Conservation (phyloP, 92 coral and sea anemone species). For the Porites cylindrica region DNA sequence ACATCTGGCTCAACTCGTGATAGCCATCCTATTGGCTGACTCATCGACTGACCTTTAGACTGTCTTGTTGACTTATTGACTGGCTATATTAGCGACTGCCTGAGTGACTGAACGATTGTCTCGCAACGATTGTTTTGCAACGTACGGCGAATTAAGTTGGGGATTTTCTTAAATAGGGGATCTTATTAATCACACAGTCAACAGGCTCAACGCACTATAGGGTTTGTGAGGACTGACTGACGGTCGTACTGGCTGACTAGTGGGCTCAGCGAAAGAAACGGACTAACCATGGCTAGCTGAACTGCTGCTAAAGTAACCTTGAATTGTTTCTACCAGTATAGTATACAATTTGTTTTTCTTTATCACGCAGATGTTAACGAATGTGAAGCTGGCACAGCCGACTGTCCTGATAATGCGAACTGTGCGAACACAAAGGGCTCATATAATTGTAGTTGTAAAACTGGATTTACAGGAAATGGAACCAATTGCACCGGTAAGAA, state of each 20-base stretch:
- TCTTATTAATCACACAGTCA: too few species aligned
- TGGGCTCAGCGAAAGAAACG: too few species aligned
- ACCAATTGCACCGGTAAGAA: slow-evolving; percentile 43
- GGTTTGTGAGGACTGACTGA: not conserved
- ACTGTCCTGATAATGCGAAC: slow-evolving; percentile 5
- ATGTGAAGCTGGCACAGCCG: slow-evolving; percentile 9
- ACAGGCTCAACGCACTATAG: too few species aligned
- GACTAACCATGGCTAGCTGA: not conserved
- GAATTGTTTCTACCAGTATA: not conserved
- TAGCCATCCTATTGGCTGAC: not conserved
- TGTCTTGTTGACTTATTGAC: not conserved
- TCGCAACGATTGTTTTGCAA: too few species aligned
- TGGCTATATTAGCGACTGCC: not conserved
- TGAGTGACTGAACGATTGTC: not conserved
- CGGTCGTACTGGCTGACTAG: not conserved
- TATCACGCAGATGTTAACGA: not conserved
- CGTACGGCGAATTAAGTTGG: too few species aligned
- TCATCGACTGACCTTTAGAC: not conserved
- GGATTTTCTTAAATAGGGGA: too few species aligned
- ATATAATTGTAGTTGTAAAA: slow-evolving; percentile 40
- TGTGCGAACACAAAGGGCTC: slow-evolving; percentile 45
- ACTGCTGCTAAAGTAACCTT: too few species aligned
- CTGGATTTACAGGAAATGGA: slow-evolving; percentile 36
- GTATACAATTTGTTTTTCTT: not conserved
- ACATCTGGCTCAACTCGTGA: too few species aligned